Evolutionary conservation across 1,140 invertebrate species (phyloP), one percentile per base, ranked within the genome.

Genomic region (Ceratina japonica): DNA sequence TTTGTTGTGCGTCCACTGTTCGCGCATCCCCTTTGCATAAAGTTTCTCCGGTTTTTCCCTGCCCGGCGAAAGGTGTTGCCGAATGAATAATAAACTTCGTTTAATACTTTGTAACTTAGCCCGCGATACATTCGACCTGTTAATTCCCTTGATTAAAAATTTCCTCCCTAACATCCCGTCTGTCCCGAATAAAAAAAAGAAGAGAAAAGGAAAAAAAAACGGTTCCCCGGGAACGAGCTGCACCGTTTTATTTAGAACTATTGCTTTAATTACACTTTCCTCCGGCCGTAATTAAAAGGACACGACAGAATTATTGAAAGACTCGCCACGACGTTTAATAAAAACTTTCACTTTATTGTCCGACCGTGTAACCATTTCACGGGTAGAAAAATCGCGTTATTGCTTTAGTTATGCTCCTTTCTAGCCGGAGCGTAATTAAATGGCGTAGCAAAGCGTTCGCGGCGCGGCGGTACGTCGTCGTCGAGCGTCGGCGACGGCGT

Each of bases 351-450:
- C 37, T 56, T n/a, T n/a, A 56, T n/a, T 56, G 54, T 56, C 15
- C 15, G 16, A 56, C n/a, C 54, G 37, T 56, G 16, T n/a, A 68
- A 37, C 18, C 44, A 51, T 74, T 13, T 64, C 15, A 15, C 3
- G 2, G 16, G 16, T 16, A 22, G n/a, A 44, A 27, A 58, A 54
- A 66, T 44, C 22, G n/a, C 18, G 56, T 61, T 70, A 49, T 27
- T 27, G 54, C 18, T 16, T 18, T 13, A 16, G 54, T 13, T 68
- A 15, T 20, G 31, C 16, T 0, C 8, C 3, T 16, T 24, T 49
- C 8, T 44, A 52, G 16, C 12, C 27, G 24, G 44, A 18, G 49
- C 20, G 69, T 77, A 83, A 81, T 83, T 76, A 83, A 81, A 81
- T 18, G 63, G 52, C 51, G 78, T 61, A 37, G 31, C 56, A 56